A percentile compares a stretch with the other conserved stretches of the same genome.
These are phyloP conservation scores for Ceyx melanurus DNA, from an alignment of 2,113 vertebrate species.

Conservation along the genomic window DNA sequence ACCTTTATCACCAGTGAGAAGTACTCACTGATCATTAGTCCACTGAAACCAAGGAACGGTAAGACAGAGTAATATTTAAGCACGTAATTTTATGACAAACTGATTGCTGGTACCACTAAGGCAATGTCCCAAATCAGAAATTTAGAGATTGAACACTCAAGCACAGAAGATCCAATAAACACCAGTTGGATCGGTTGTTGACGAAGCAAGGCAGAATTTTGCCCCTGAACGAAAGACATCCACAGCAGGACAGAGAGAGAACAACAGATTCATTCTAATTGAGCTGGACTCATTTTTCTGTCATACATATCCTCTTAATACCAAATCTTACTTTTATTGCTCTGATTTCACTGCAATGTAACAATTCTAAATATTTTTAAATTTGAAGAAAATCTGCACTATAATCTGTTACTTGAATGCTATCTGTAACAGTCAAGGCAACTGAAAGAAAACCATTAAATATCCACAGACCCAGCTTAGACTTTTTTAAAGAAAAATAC, in stretches of 20 bases:
- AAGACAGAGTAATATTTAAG: neutral
- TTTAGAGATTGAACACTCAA: neutral
- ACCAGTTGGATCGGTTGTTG: neutral
- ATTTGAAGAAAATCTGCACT: neutral
- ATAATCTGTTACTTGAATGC: neutral
- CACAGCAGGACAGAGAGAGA: neutral
- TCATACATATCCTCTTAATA: neutral
- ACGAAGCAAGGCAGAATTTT: neutral
- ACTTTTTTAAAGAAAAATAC: neutral
- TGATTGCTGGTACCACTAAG: neutral
- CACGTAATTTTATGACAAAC: neutral
- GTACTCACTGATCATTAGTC: neutral
- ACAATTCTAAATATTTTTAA: neutral
- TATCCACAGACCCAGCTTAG: neutral
- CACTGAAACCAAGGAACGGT: neutral
- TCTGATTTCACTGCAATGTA: neutral
- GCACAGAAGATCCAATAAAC: neutral
- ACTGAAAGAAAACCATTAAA: neutral
- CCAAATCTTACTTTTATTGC: accelerated
- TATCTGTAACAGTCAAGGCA: neutral
- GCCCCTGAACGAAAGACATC: neutral
- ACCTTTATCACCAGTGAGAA: neutral
- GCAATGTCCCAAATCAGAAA: neutral
- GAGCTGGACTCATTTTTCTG: neutral
- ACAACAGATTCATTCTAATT: neutral